Percentiles rank a stretch among this genome's conserved stretches.
phyloP scores from a whole-genome alignment of 2,888 invertebrate species.

The Clusia tigrina region DNA sequence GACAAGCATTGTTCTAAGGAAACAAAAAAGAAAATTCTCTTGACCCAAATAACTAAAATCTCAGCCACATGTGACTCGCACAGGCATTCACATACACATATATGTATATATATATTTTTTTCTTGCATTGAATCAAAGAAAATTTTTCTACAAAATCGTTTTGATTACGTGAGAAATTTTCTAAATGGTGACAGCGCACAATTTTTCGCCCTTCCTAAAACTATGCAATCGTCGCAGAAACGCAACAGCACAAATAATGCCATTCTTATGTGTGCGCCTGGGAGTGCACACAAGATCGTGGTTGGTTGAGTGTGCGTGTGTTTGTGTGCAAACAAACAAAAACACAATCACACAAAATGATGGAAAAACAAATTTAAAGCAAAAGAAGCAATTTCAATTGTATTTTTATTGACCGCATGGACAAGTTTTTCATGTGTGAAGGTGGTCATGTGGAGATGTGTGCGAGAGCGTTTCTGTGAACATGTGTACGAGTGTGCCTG shows the following conservation, averaged over 20 bases:
- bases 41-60: neutral
- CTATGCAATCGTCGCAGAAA: slow-evolving; percentile 1
- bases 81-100: neutral
- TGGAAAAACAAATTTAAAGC: neutral
- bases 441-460: slow-evolving; percentile 2
- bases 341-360: neutral
- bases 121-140: neutral
- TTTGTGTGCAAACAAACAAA: neutral
- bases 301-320: neutral
- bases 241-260: slow-evolving; percentile 3
- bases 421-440: neutral
- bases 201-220: neutral
- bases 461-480: neutral
- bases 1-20: too few relatives aligned
- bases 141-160: neutral
- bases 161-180: slow-evolving; percentile 8
- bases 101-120: neutral
- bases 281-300: neutral
- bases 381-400: slow-evolving; percentile 8
- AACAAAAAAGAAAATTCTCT: neutral
- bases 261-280: slow-evolving; percentile 1
- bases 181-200: neutral
- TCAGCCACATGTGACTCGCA: neutral
- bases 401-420: slow-evolving; percentile 7
- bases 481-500: neutral